Base-by-base conservation (phyloP, 1,140 invertebrate species). In the Matsumurasca onukii region DNA sequence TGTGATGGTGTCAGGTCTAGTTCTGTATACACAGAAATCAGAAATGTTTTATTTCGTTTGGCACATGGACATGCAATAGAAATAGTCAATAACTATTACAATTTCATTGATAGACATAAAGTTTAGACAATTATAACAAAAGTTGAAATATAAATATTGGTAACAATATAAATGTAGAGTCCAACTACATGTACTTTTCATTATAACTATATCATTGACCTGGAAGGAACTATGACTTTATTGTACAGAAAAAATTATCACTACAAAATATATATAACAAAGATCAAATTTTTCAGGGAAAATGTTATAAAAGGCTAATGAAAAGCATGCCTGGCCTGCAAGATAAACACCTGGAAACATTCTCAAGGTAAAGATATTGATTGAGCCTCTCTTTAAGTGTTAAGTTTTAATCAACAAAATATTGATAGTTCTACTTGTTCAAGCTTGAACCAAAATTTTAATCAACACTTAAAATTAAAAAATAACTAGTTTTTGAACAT, bases 301-400 rank as follows among this genome's bases (percentile, higher is more conserved):
- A 3, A 27, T 59, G 13, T 24, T 59, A 2, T 27, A 5, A 59
- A 29, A 25, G 24, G 22, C 55, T 27, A 25, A 24, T 22, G 24
- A 22, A 59, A 59, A 59, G 55, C 55, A 59, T 59, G 55, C 55
- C 55, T 59, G 55, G 55, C 25, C 55, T 59, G 55, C 55, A 59
- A 24, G 55, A 59, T 13, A 59, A 59, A 29, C 25, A 24, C 25
- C 30, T 59, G 25, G 55, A 59, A 29, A 59, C 55, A 27, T 59
- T 59, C 30, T 59, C 55, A 59, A 59, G 55, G 55, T 59, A 59
- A 59, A 27, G 2, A 17, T 39, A 9, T 39, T 39, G 34, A 9
- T 39, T 39, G 5, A 39, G 17, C n/a, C n/a, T n/a, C n/a, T n/a
- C n/a, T 51, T 5, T 22, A 5, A 51, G 24, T 51, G n/a, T 12